Evolutionary conservation across 1,140 invertebrate species (phyloP).

Genomic region (Stratiolaelaps scimitus): DNA sequence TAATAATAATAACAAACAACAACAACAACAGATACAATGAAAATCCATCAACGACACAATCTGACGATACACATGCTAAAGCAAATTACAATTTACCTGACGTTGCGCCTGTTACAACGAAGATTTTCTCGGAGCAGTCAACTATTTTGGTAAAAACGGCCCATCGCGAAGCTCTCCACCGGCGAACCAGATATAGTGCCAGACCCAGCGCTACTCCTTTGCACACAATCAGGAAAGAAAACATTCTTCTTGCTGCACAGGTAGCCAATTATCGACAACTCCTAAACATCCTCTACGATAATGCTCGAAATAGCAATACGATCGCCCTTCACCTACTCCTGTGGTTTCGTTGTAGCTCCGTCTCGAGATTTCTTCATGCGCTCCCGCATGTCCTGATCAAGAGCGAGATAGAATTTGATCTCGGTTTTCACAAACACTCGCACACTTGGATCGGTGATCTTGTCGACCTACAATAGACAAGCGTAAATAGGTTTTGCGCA

Average conservation of each 20-base stretch:
- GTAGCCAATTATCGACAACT: too few species aligned
- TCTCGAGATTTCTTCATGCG: neutral
- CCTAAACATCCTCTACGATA: too few species aligned
- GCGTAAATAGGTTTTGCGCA: too few species aligned
- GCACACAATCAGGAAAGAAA: neutral
- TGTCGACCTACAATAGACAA: neutral
- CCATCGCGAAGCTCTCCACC: constrained; percentile 11
- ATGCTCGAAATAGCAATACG: too few species aligned
- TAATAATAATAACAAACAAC: too few species aligned
- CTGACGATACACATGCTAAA: too few species aligned
- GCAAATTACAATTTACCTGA: neutral
- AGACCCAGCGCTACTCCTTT: neutral
- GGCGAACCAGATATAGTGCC: neutral
- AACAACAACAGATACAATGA: too few species aligned
- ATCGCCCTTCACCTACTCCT: too few species aligned
- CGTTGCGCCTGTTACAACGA: constrained; percentile 19
- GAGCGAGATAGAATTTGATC: neutral
- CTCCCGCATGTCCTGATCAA: neutral
- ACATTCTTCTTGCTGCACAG: too few species aligned
- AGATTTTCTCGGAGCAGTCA: neutral
- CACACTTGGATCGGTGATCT: neutral
- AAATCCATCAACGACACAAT: too few species aligned
- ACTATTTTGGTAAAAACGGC: neutral
- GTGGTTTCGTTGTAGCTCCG: neutral
- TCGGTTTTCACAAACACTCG: constrained; percentile 17